A percentile compares a stretch with the other conserved stretches of the same genome.
phyloP scores from a whole-genome alignment of 2,888 invertebrate species.

The Hirtodrosophila histrioides region DNA sequence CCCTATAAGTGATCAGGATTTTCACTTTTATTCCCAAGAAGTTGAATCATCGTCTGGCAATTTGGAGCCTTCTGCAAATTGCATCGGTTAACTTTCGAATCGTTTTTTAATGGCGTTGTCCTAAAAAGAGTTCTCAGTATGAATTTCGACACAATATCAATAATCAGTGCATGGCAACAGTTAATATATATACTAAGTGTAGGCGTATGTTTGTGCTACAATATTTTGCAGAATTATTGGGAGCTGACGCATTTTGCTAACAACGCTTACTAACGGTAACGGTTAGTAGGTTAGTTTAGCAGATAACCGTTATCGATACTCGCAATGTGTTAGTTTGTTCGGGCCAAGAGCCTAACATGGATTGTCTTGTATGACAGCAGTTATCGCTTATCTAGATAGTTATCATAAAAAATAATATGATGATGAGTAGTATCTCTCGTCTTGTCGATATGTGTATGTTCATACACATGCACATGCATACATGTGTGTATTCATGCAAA shows the following conservation, averaged over 20 bases:
- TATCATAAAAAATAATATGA: slow-evolving; percentile 26
- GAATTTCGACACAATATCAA: background rate
- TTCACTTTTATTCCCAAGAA: slow-evolving; percentile 67
- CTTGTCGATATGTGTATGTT: background rate
- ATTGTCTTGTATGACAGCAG: slow-evolving; percentile 61
- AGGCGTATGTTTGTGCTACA: no score
- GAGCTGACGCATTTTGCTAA: slow-evolving; percentile 43
- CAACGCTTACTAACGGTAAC: slow-evolving; percentile 13
- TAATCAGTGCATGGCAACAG: slow-evolving; percentile 47
- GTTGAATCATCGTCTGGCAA: slow-evolving; percentile 47
- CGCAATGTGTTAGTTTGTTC: background rate
- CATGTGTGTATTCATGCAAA: no score
- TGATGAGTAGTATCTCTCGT: slow-evolving; percentile 19
- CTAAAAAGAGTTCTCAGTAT: no score
- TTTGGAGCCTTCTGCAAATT: slow-evolving; percentile 1
- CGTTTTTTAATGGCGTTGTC: no score
- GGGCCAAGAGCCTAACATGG: slow-evolving; percentile 43
- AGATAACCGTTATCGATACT: slow-evolving; percentile 64
- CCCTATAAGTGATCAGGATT: slow-evolving; percentile 2
- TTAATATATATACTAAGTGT: background rate
- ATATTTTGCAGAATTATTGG: background rate
- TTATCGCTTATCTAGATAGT: slow-evolving; percentile 36
- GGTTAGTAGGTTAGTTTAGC: slow-evolving; percentile 49
- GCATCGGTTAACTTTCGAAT: no score
- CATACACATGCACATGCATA: background rate